phyloP scores from a whole-genome alignment of 2,113 vertebrate genomes.

The Peromyscus californicus region DNA sequence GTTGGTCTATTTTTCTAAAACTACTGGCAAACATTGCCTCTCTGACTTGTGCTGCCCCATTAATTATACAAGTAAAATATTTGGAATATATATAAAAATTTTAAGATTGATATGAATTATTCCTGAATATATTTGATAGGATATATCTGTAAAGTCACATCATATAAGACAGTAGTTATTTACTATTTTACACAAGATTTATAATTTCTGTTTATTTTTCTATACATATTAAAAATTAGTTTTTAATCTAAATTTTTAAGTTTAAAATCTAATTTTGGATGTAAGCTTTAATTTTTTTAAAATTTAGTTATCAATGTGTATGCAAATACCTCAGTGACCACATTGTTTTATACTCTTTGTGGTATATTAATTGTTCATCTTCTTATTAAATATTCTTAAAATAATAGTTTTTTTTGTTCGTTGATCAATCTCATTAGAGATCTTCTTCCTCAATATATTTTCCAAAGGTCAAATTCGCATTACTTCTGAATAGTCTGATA shows the following conservation, averaged over 20 bases:
- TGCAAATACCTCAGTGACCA: background rate
- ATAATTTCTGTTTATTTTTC: background rate
- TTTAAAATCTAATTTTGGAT: background rate
- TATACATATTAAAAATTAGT: constrained; percentile 15
- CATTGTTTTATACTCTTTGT: background rate
- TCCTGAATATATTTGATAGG: background rate
- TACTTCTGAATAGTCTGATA: background rate
- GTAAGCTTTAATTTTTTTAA: background rate
- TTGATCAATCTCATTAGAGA: background rate
- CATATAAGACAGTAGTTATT: background rate
- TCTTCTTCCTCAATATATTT: background rate
- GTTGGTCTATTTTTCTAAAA: background rate
- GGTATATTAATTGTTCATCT: background rate
- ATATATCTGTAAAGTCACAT: background rate
- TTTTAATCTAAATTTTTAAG: background rate
- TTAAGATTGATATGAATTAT: background rate
- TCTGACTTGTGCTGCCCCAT: background rate
- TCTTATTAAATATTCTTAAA: constrained; percentile 1
- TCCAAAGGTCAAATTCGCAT: background rate
- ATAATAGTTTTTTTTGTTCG: background rate
- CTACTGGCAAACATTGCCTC: background rate
- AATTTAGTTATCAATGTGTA: background rate
- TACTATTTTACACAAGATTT: background rate
- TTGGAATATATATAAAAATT: background rate
- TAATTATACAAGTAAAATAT: background rate